phyloP scores from a whole-genome alignment of 2,888 invertebrate genomes.

The Lasioglossum figueresi region DNA sequence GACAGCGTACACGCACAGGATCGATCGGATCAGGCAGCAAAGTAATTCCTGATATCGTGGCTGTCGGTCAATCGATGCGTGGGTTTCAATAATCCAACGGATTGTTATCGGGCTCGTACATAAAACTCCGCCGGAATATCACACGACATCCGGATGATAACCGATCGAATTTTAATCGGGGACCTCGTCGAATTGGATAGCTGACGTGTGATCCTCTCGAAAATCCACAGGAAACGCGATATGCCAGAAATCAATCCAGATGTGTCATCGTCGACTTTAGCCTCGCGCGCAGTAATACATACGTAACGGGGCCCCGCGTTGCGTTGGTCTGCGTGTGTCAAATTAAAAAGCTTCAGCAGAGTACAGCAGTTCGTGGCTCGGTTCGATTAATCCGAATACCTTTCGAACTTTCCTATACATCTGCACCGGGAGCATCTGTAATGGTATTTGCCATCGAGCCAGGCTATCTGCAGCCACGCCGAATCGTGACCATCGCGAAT shows the following conservation, averaged over 20 bases:
- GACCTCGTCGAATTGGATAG: slow-evolving; percentile 62
- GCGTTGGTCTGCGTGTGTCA: slow-evolving; percentile 22
- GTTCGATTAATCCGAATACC: slow-evolving; percentile 13
- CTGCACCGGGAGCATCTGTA: not conserved
- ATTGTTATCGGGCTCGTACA: slow-evolving; percentile 69
- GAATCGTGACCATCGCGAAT: not conserved
- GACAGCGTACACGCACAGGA: not conserved
- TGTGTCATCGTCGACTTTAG: slow-evolving; percentile 63
- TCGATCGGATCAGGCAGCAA: slow-evolving; percentile 5
- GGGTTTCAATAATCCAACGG: slow-evolving; percentile 69
- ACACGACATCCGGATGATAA: slow-evolving; percentile 67
- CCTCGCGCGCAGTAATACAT: slow-evolving; percentile 48
- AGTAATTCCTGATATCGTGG: slow-evolving; percentile 67
- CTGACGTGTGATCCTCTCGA: slow-evolving; percentile 68
- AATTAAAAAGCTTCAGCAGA: slow-evolving; percentile 29
- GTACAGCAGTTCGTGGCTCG: not conserved
- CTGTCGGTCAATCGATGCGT: slow-evolving; percentile 67
- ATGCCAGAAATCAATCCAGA: slow-evolving; percentile 66
- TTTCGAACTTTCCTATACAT: not conserved
- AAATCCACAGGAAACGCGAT: slow-evolving; percentile 64
- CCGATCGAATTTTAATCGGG: slow-evolving; percentile 75
- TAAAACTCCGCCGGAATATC: slow-evolving; percentile 65
- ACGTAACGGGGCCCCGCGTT: slow-evolving; percentile 17
- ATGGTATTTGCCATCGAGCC: not conserved
- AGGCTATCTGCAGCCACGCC: not conserved